Base-by-base conservation (phyloP, 2,888 invertebrate genomes). In the Rambutsinella grinnellia region DNA sequence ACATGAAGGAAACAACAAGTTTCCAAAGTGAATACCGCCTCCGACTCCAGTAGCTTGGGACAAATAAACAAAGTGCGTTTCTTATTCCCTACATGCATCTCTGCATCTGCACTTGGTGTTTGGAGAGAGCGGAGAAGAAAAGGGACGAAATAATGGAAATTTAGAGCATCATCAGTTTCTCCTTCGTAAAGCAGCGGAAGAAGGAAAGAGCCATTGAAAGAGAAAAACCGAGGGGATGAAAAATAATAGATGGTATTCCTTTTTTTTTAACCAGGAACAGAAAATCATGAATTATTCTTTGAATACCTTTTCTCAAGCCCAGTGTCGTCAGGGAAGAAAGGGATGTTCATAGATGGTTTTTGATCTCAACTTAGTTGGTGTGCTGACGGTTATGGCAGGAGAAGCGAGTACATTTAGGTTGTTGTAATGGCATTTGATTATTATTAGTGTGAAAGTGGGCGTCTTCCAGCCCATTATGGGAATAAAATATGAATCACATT, bases 111-210 rank as follows among this genome's bases (percentile, higher is more conserved):
- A n/a, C 56, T 23, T 56, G 15, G 56, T 36, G 13, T 36, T 36
- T 13, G 49, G 58, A 36, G 58, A 58, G 65, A 66, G 49, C 67
- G 44, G 27, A 21, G 66, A 58, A 21, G 46, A 67, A 51, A 71
- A 49, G 36, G 71, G 68, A 63, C 53, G 68, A 72, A 78, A 78
- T 78, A 78, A 78, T 78, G 78, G 78, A 78, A 78, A 78, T 78
- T 78, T 78, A 78, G 74, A 65, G 68, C 74, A 78, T 78, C 78
- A 78, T 78, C 78, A 72, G 77, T 77, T n/a, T 66, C 63, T 76
- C 70, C 76, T 70, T 76, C 66, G 66, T 76, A 66, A 56, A 66
- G 66, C 49, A 51, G n/a, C 56, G 19, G 44, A 44, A 70, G 57
- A 56, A 49, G 49, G 49, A 65, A 49, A 46, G 28, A 56, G 24